Conservation (phyloP, 1,140 invertebrate genomes). For the Atopsyche davidsoni region DNA sequence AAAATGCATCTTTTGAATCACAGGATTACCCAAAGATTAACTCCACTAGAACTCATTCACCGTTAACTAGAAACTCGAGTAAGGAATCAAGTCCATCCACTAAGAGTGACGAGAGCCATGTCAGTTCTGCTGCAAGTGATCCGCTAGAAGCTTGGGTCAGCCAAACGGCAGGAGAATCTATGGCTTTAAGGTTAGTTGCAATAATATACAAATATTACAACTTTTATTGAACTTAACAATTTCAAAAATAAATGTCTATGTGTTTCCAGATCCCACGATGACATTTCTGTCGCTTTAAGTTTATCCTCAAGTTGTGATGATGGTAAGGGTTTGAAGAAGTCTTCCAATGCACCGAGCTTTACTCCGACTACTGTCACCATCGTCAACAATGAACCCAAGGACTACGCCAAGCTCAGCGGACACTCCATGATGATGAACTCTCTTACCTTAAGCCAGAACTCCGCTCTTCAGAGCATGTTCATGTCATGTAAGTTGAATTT, state of each 20-base stretch:
- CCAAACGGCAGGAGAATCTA: constrained; percentile 44
- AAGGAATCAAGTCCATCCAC: constrained; percentile 48
- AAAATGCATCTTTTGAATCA: too few relatives aligned
- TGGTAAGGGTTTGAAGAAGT: constrained; percentile 31
- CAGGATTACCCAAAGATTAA: constrained; percentile 44
- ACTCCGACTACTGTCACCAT: constrained; percentile 17
- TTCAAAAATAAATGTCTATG: background rate
- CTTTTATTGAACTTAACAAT: background rate
- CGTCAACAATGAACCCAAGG: constrained; percentile 28
- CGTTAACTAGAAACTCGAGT: constrained; percentile 39
- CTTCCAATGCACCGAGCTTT: constrained; percentile 16
- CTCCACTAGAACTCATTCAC: constrained; percentile 39
- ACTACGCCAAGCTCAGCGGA: constrained; percentile 35
- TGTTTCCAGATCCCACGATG: constrained; percentile 44
- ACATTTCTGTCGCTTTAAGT: constrained; percentile 44
- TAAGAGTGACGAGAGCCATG: constrained; percentile 45
- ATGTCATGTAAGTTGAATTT: constrained; percentile 46
- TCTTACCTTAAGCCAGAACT: constrained; percentile 42
- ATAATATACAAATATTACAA: constrained; percentile 2
- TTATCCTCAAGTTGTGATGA: constrained; percentile 46
- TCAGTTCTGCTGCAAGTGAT: constrained; percentile 39
- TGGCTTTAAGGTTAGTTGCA: constrained; percentile 44
- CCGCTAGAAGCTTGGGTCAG: constrained; percentile 42
- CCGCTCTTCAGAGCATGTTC: constrained; percentile 36
- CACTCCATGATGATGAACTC: constrained; percentile 47